Evolutionary conservation across 2,113 vertebrate genomes (phyloP).

Genomic region (Gobius niger): DNA sequence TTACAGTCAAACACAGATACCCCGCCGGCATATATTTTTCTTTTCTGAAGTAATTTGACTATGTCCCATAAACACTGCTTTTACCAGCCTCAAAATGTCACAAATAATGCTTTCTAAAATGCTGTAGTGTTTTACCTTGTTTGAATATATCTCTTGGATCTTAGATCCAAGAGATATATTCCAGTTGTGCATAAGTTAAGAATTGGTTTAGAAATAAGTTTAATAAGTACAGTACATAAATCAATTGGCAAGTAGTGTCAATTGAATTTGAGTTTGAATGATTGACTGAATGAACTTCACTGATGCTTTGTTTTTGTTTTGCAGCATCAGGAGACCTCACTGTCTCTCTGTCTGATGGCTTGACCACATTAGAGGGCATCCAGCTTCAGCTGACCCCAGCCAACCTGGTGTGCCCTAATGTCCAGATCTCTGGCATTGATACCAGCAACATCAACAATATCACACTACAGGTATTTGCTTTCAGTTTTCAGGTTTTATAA

Average conservation of each 20-base stretch:
- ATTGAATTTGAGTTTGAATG: too few species aligned
- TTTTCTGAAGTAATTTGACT: background rate
- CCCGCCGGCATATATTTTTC: background rate
- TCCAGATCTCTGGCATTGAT: constrained; percentile 97
- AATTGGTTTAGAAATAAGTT: too few species aligned
- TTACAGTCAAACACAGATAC: background rate
- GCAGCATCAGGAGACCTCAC: constrained; percentile 93
- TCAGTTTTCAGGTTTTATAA: background rate
- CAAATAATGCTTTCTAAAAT: background rate
- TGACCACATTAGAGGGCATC: constrained; percentile 94
- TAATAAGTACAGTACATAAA: too few species aligned
- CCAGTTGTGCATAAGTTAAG: background rate
- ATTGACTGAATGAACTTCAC: background rate
- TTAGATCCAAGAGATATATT: too few species aligned
- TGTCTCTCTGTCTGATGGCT: constrained; percentile 90
- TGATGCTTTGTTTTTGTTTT: background rate
- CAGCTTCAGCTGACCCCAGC: constrained; percentile 89
- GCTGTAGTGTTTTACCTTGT: background rate
- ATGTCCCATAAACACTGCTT: background rate
- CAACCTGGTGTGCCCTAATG: constrained; percentile 92
- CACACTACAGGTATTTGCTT: constrained; percentile 85
- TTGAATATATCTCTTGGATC: too few species aligned
- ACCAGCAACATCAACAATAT: constrained; percentile 95
- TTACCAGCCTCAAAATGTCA: background rate
- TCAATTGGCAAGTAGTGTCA: too few species aligned